Evolutionary conservation across 1,140 invertebrate genomes (phyloP).

Genomic region (Listronotus bonariensis): DNA sequence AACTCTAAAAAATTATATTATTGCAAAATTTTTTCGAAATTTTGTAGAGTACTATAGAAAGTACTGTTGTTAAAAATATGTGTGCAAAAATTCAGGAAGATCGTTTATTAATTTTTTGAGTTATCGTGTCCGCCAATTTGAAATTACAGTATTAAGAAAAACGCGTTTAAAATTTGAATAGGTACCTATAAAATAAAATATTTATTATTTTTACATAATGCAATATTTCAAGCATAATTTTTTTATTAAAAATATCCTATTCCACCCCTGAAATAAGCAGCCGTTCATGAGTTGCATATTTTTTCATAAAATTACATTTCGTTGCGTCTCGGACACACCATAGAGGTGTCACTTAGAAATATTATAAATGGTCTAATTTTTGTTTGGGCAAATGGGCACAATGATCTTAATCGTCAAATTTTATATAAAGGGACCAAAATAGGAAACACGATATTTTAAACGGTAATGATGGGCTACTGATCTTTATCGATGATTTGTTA

Average conservation of each 20-base stretch:
- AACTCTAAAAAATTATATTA: too few relatives aligned
- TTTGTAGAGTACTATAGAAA: too few relatives aligned
- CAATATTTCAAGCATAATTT: too few relatives aligned
- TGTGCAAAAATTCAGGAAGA: too few relatives aligned
- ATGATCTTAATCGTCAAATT: slow-evolving; percentile 36
- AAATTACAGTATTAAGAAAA: too few relatives aligned
- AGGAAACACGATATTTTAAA: slow-evolving; percentile 39
- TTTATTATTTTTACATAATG: too few relatives aligned
- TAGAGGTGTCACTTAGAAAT: slow-evolving; percentile 48
- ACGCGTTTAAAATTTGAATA: too few relatives aligned
- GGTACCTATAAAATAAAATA: too few relatives aligned
- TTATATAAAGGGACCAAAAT: slow-evolving; percentile 13
- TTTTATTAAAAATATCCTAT: not conserved
- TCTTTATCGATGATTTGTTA: slow-evolving; percentile 34
- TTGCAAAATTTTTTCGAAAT: too few relatives aligned
- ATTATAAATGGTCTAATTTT: slow-evolving; percentile 48
- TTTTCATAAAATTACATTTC: slow-evolving; percentile 42
- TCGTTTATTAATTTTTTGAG: too few relatives aligned
- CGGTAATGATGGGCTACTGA: slow-evolving; percentile 32
- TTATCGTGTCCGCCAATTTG: too few relatives aligned
- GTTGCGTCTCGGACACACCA: slow-evolving; percentile 44
- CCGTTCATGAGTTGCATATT: slow-evolving; percentile 46
- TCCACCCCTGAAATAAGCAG: slow-evolving; percentile 22
- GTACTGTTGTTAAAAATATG: too few relatives aligned
- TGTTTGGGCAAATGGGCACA: slow-evolving; percentile 29